Conservation (phyloP, 2,113 vertebrate species). For the Centropristis striata region DNA sequence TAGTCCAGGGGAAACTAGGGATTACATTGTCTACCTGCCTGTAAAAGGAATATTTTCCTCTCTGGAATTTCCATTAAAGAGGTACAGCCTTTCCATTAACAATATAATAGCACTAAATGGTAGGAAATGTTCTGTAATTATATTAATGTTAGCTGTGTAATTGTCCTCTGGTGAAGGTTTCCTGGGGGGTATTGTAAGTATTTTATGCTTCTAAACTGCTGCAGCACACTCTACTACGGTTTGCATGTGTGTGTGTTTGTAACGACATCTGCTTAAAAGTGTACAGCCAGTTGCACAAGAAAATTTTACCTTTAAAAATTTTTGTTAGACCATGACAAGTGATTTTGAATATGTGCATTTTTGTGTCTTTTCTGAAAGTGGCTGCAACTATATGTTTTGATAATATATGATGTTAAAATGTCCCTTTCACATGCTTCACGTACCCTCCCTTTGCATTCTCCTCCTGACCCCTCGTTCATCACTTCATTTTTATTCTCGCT, state of each 20-base stretch:
- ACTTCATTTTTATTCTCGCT: background rate
- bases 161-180: conserved; percentile 11
- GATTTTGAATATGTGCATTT: background rate
- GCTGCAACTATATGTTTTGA: background rate
- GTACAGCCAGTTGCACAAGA: background rate
- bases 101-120: conserved; percentile 14
- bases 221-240: background rate
- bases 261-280: background rate
- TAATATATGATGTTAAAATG: background rate
- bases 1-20: conserved; percentile 60
- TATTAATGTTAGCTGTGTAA: conserved; percentile 26
- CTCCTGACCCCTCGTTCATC: background rate
- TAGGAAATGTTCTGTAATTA: conserved; percentile 13
- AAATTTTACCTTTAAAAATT: background rate
- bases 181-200: background rate
- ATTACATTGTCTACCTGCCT: conserved; percentile 64
- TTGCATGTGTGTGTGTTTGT: conserved; percentile 5
- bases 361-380: background rate
- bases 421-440: background rate
- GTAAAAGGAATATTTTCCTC: conserved; percentile 60
- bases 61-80: conserved; percentile 66
- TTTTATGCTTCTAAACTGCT: conserved; percentile 30
- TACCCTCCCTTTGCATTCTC: background rate
- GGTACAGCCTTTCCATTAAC: conserved; percentile 62
- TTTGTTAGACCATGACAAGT: background rate